phyloP scores from a whole-genome alignment of 1,140 invertebrate genomes.

The Rhopalosiphum maidis region DNA sequence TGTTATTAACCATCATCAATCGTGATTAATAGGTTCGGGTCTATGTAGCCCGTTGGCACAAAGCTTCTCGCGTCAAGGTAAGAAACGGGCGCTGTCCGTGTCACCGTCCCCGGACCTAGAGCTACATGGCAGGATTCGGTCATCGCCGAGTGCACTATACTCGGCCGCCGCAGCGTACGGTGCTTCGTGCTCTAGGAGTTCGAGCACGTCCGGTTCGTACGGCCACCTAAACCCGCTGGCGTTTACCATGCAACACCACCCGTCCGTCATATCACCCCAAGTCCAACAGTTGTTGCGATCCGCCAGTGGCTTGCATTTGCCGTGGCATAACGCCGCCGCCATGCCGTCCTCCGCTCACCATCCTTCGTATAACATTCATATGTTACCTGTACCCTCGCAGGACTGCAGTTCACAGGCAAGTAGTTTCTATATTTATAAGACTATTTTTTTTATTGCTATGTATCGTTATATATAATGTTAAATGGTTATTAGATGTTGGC shows the following conservation, averaged over 20 bases:
- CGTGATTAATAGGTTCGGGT: conserved; percentile 70
- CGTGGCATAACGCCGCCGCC: conserved; percentile 63
- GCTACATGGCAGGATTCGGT: conserved; percentile 92
- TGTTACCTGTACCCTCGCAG: conserved; percentile 65
- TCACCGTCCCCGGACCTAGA: conserved; percentile 95
- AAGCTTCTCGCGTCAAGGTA: conserved; percentile 70
- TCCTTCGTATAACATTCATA: conserved; percentile 63
- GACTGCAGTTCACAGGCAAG: conserved; percentile 64
- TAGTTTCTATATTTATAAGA: background rate
- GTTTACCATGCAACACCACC: conserved; percentile 71
- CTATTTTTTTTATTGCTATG: background rate
- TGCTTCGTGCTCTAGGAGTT: conserved; percentile 84
- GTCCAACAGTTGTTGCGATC: conserved; percentile 71
- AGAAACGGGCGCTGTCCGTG: conserved; percentile 90
- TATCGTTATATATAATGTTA: background rate
- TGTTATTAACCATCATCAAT: background rate
- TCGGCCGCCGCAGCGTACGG: conserved; percentile 77
- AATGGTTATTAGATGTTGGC: conserved; percentile 45
- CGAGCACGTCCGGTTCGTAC: conserved; percentile 89
- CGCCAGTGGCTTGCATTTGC: conserved; percentile 66
- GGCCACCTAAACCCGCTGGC: conserved; percentile 88
- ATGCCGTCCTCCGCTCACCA: conserved; percentile 62
- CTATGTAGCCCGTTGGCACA: conserved; percentile 70
- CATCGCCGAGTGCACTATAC: conserved; percentile 90
- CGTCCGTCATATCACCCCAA: conserved; percentile 76